Percentiles rank a stretch among this genome's conserved stretches.
phyloP scores from a whole-genome alignment of 2,797 vertebrate genomes.

The Anguilla pacifica region DNA sequence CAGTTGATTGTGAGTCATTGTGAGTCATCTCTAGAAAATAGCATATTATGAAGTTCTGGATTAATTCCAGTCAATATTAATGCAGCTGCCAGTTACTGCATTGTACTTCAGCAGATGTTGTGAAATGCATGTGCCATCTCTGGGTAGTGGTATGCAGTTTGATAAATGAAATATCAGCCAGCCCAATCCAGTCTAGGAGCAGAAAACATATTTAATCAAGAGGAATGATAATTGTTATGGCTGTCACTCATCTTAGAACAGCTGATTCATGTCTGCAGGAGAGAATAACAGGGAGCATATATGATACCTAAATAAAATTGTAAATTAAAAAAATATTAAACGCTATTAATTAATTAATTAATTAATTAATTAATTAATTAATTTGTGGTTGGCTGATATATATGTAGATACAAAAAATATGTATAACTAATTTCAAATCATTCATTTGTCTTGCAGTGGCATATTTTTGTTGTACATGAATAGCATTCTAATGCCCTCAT shows the following conservation, averaged over 20 bases:
- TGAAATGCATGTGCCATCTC: neutral
- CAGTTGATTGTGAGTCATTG: conserved; percentile 1
- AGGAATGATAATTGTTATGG: neutral
- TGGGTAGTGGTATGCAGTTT: neutral
- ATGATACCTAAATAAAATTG: neutral
- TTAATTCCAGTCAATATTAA: conserved; percentile 5
- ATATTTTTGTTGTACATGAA: neutral
- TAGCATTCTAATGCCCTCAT: neutral
- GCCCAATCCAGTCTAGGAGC: neutral
- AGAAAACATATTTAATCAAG: neutral
- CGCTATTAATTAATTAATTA: too few species aligned
- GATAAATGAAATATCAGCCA: neutral
- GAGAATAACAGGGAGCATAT: neutral
- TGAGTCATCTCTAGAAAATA: neutral
- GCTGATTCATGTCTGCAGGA: neutral
- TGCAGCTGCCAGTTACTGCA: neutral
- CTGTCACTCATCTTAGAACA: neutral
- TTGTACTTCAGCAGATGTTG: neutral
- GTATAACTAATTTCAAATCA: too few species aligned
- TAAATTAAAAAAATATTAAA: neutral
- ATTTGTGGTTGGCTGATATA: too few species aligned
- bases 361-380: too few species aligned
- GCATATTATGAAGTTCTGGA: neutral
- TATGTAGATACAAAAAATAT: too few species aligned
- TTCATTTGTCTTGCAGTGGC: too few species aligned